Evolutionary conservation across 2,888 invertebrate species (phyloP), one percentile per base, ranked within the genome.

Genomic region (Timandra comae): DNA sequence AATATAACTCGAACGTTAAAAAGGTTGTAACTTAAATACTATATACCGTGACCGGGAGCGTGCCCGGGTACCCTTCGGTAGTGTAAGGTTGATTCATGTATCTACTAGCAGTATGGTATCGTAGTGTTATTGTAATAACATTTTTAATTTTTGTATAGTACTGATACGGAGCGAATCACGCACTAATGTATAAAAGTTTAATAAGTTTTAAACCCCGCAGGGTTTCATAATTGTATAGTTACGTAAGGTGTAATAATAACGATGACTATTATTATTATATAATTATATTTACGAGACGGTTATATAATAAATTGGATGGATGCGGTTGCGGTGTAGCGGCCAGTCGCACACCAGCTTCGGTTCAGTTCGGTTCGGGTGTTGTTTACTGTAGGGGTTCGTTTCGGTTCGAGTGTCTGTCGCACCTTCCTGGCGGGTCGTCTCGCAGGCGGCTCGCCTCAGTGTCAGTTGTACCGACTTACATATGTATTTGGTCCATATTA

Each of bases 61-160:
- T 66, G 72, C 66, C 63, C 46, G 64, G 76, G 72, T 72, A 71
- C 41, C 34, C 40, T 73, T 59, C 57, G 68, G 70, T 79, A 81
- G 77, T 56, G 39, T 67, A 84, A 84, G 82, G 79, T 77, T 66
- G 69, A 75, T 74, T 81, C 81, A 78, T 79, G 78, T 85, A 84
- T 68, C 71, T 76, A 69, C 61, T 80, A 84, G 82, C 55, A 76
- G 67, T 81, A 81, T 77, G 66, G 73, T 80, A 81, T 68, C 48
- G 74, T 84, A 82, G 81, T 64, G 70, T 66, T 75, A 78, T 61
- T 77, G 75, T 80, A 78, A 16, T 73, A 80, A 81, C 73, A 80
- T 84, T 84, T 82, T 84, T 82, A 82, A 80, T 84, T 84, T 85
- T 84, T 84, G 82, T 85, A 85, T 84, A 84, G 82, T 79, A 78